These are phyloP conservation scores for Dufourea novaeangliae DNA, from an alignment of 1,140 invertebrate genomes.

Conservation along the genomic window DNA sequence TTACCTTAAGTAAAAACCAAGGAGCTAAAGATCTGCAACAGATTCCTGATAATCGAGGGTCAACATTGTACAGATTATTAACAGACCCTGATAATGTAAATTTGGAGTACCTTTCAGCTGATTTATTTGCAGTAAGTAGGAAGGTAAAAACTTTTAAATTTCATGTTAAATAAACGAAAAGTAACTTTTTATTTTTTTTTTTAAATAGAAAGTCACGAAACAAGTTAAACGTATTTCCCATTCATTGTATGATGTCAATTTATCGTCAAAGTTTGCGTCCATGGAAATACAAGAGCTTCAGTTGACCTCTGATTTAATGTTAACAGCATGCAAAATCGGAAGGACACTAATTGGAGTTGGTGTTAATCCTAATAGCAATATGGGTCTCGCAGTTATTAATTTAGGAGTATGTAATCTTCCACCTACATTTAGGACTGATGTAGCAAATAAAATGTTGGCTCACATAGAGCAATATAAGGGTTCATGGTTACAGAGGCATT, in stretches of 20 bases:
- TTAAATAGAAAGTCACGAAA: slow-evolving; percentile 83
- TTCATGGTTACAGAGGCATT: slow-evolving; percentile 83
- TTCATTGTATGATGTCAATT: slow-evolving; percentile 80
- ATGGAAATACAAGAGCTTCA: slow-evolving; percentile 84
- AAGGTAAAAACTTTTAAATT: neutral
- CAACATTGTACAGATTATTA: slow-evolving; percentile 84
- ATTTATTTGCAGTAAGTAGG: slow-evolving; percentile 83
- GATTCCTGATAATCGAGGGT: slow-evolving; percentile 85
- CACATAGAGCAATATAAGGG: slow-evolving; percentile 84
- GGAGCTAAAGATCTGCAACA: slow-evolving; percentile 80
- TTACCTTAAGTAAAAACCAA: slow-evolving; percentile 82
- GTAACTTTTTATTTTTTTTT: slow-evolving; percentile 41
- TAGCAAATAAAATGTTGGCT: slow-evolving; percentile 86
- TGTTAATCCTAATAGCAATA: slow-evolving; percentile 84
- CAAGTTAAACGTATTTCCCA: slow-evolving; percentile 83
- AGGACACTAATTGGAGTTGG: slow-evolving; percentile 83
- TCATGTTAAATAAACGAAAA: neutral
- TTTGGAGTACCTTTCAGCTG: slow-evolving; percentile 84
- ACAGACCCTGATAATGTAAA: slow-evolving; percentile 85
- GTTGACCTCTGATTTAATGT: slow-evolving; percentile 84
- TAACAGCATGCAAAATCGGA: slow-evolving; percentile 85
- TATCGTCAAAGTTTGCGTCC: slow-evolving; percentile 76
- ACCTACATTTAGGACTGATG: slow-evolving; percentile 84
- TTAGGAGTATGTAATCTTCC: slow-evolving; percentile 84
- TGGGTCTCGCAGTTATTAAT: slow-evolving; percentile 85